Evolutionary conservation across 2,797 vertebrate genomes (phyloP), one percentile per base, ranked within the genome.

Genomic region (Girardinus metallicus): DNA sequence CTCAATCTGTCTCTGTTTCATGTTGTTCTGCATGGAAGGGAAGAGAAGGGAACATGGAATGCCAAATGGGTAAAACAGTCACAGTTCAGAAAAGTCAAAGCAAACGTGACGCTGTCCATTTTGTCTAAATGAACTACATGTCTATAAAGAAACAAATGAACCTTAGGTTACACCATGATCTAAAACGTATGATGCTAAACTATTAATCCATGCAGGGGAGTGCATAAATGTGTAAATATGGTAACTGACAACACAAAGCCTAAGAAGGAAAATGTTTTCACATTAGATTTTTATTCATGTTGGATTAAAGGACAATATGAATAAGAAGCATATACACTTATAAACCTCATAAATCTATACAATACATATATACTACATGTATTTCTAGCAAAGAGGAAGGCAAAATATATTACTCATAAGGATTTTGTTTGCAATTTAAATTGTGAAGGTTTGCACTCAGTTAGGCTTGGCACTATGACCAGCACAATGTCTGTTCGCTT

Each of bases 371-470:
- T 36, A 10, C 60, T 64, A 36, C 2, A 4, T 64, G 34, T 39
- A 36, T 18, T 66, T 66, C 34, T 36, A 39, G 39, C 62, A 66
- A 23, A 36, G 18, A 21, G 16, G 34, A 66, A 66, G 16, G 2
- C 36, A 36, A 66, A 66, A 23, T 18, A 49, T 44, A 16, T 75
- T 72, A 53, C 60, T n/a, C 70, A 75, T 21, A 74, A 71, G 23
- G 53, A 55, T 78, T 73, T 77, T 73, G 43, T 36, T 21, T 16
- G 16, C 7, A 21, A 11, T 66, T 66, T 81, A 81, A 74, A 57
- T 13, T 74, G 60, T 66, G 23, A 78, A 74, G 53, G 31, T 43
- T 41, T 36, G 44, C 34, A 47, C 11, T 23, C 15, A 70, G 51
- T 47, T 66, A 36, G 16, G 62, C 34, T 66, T 2, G 9, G 9